phyloP scores from a whole-genome alignment of 1,140 invertebrate species.

The Cydia fagiglandana region DNA sequence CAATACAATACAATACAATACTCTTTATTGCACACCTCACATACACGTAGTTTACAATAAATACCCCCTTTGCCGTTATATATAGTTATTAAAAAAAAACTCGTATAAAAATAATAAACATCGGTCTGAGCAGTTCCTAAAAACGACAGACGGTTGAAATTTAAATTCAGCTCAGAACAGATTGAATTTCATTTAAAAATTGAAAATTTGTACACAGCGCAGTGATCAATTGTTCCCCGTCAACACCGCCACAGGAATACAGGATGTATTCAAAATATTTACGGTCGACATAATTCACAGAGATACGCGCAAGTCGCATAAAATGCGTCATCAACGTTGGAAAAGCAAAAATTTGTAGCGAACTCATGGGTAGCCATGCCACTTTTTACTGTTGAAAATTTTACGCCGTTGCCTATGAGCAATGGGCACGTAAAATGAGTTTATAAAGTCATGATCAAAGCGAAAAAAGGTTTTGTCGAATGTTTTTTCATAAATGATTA shows the following conservation, averaged over 20 bases:
- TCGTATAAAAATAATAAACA: not conserved
- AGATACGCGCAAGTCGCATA: conserved; percentile 30
- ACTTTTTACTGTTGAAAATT: not conserved
- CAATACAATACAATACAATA: too few relatives aligned
- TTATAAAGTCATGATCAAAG: not conserved
- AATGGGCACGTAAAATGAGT: not conserved
- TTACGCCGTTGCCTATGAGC: not conserved
- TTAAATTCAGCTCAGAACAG: not conserved
- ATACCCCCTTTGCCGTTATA: too few relatives aligned
- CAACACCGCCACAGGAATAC: conserved; percentile 26
- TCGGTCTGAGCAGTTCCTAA: not conserved
- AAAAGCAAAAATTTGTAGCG: conserved; percentile 21
- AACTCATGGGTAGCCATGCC: not conserved
- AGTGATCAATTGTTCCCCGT: conserved; percentile 30
- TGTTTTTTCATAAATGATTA: too few relatives aligned
- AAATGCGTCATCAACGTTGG: conserved; percentile 22
- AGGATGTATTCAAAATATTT: conserved; percentile 32
- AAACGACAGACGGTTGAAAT: not conserved
- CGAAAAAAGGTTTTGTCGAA: too few relatives aligned
- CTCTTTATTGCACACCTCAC: too few relatives aligned
- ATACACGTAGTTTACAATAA: too few relatives aligned
- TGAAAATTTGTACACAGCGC: not conserved
- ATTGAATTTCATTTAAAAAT: not conserved
- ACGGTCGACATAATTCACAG: conserved; percentile 30
- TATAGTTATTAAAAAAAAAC: too few relatives aligned